These are phyloP conservation scores for Chloebia gouldiae DNA, from an alignment of 2,113 vertebrate species.

Conservation along the genomic window DNA sequence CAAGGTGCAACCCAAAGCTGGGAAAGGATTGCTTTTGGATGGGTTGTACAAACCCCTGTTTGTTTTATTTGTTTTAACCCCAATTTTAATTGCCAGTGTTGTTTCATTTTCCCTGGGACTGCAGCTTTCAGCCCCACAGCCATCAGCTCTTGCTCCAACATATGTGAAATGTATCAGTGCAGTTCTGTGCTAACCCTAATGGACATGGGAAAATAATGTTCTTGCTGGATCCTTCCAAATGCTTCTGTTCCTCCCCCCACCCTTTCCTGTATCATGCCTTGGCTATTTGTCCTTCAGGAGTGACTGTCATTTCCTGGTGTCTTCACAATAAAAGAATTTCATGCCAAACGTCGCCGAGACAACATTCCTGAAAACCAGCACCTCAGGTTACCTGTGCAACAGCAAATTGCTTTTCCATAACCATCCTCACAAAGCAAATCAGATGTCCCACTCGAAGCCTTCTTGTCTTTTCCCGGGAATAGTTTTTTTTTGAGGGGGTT, in stretches of 20 bases:
- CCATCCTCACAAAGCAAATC: not conserved
- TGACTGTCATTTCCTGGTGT: not conserved
- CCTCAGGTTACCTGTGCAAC: not conserved
- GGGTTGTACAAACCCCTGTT: not conserved
- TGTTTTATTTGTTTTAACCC: not conserved
- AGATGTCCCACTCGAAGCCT: not conserved
- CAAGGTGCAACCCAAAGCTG: not conserved
- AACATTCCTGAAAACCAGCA: not conserved
- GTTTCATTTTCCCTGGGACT: not conserved
- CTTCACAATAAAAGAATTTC: not conserved
- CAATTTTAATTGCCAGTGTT: not conserved
- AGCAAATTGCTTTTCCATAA: conserved; percentile 11
- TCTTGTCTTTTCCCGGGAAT: not conserved
- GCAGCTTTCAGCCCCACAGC: not conserved
- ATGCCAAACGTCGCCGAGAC: not conserved
- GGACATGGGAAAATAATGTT: conserved; percentile 9
- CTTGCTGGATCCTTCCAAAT: not conserved
- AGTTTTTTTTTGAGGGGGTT: not conserved
- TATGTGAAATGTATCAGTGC: not conserved
- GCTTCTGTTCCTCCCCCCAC: not conserved
- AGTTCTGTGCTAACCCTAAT: not conserved
- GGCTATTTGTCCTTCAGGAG: not conserved
- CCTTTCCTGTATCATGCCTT: conserved; percentile 10
- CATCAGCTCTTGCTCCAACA: not conserved
- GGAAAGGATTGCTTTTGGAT: not conserved